Evolutionary conservation across 2,888 invertebrate species (phyloP).

Genomic region (Tinea semifulvella): DNA sequence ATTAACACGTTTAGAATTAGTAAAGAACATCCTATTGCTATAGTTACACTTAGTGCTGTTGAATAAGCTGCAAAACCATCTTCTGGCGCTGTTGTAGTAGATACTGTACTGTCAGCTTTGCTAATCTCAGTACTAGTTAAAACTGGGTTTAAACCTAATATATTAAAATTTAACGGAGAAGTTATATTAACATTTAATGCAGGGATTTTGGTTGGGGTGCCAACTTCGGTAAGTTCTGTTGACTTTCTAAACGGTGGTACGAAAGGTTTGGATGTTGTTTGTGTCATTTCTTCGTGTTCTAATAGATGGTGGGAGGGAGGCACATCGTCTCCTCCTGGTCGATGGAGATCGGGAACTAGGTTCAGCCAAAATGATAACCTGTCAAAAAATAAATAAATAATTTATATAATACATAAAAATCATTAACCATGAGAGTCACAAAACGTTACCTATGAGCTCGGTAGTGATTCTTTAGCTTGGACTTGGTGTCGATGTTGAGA

Average conservation of each 20-base stretch:
- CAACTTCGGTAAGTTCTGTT: constrained; percentile 57
- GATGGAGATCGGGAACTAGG: constrained; percentile 90
- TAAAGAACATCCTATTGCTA: constrained; percentile 93
- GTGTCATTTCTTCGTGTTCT: constrained; percentile 73
- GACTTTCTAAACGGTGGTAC: constrained; percentile 64
- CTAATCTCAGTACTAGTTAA: constrained; percentile 40
- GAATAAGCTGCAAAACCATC: constrained; percentile 91
- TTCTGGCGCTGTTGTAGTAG: constrained; percentile 72
- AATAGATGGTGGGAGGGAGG: constrained; percentile 87
- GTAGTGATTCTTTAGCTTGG: constrained; percentile 92
- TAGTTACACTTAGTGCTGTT: constrained; percentile 90
- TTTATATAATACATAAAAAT: neutral
- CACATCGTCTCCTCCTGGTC: constrained; percentile 87
- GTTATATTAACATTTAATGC: constrained; percentile 51
- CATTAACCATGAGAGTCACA: neutral
- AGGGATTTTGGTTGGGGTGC: constrained; percentile 47
- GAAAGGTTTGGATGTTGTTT: constrained; percentile 64
- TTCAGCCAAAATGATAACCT: constrained; percentile 94
- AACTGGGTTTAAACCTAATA: constrained; percentile 41
- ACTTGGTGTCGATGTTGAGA: constrained; percentile 88
- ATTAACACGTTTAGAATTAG: constrained; percentile 92
- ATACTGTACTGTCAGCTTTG: constrained; percentile 38
- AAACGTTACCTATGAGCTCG: constrained; percentile 77
- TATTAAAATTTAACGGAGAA: constrained; percentile 49
- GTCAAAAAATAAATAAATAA: constrained; percentile 18